Evolutionary conservation across 2,113 vertebrate genomes (phyloP).

Genomic region (Coreoperca whiteheadi): DNA sequence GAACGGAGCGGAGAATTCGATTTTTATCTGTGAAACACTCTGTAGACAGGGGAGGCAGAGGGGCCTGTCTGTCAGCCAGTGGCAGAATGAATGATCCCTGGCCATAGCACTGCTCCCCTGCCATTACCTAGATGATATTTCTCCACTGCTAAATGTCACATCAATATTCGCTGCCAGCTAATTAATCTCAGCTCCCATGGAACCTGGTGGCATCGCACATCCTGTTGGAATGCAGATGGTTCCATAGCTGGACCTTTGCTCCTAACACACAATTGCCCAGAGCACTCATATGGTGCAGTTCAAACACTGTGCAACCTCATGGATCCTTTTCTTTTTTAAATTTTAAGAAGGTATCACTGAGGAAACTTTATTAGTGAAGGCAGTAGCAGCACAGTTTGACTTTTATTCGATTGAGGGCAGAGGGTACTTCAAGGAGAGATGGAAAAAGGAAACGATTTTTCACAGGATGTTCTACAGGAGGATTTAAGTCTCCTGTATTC

Average conservation of each 20-base stretch:
- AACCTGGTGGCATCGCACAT: conserved; percentile 64
- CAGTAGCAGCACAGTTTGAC: conserved; percentile 32
- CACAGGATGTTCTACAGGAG: conserved; percentile 36
- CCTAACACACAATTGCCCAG: conserved; percentile 42
- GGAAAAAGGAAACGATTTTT: conserved; percentile 34
- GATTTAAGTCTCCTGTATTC: conserved; percentile 25
- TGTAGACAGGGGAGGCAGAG: conserved; percentile 21
- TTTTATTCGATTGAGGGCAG: conserved; percentile 42
- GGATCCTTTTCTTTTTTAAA: conserved; percentile 31
- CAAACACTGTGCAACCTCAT: conserved; percentile 30
- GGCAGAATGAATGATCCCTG: conserved; percentile 67
- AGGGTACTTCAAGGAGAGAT: conserved; percentile 46
- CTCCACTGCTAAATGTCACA: conserved; percentile 79
- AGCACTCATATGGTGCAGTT: conserved; percentile 23
- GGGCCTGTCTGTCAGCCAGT: conserved; percentile 53
- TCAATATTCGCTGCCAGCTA: conserved; percentile 77
- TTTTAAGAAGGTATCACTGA: conserved; percentile 21
- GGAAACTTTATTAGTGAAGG: conserved; percentile 42
- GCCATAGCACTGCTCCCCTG: conserved; percentile 55
- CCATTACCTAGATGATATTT: conserved; percentile 72
- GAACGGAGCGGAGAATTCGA: background rate
- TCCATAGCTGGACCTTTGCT: conserved; percentile 45
- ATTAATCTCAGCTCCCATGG: conserved; percentile 71
- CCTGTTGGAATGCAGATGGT: conserved; percentile 69
- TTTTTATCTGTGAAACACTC: conserved; percentile 46